Evolutionary conservation across 37 sponge, comb jelly and placozoan genomes (phyloP), one percentile per base, ranked within the genome.

Genomic region (Amphimedon queenslandica): DNA sequence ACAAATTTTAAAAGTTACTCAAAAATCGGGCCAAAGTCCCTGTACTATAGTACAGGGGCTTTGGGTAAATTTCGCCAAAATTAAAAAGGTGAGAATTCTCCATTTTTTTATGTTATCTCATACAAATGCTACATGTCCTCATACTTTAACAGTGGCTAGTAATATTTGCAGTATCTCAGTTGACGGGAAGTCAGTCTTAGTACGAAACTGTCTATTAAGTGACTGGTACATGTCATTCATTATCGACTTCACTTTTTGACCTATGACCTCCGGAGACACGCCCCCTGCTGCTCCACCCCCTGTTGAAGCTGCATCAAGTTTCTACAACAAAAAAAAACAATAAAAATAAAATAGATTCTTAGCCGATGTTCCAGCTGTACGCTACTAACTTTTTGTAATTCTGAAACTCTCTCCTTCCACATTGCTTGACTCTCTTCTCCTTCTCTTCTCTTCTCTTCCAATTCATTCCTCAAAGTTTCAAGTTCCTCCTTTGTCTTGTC

Each of bases 181-280:
- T 13, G 73, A 66, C 41, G 55, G 30, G 39, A 77, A 90, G 16
- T 69, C 31, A 1, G 58, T 67, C 64, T 84, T 77, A 43, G 28
- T 60, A 41, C 84, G 83, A 60, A 90, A 87, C 58, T 75, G 53
- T 1, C 61, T 66, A 0, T 78, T 56, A 70, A 94, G 56, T 24
- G 35, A 77, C 68, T 90, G 88, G 70, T 76, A 94, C 32, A 76
- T 55, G 28, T 80, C 72, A 79, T 90, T 94, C 95, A 94, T 94
- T 36, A 94, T 94, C 16, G 58, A 28, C 88, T 94, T 94, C 33
- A 94, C 84, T 78, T 87, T 77, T 30, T 66, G 55, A 1, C 55
- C 43, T 37, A 84, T 71, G 2, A 80, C 93, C 61, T 77, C 76
- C 1, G 21, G 53, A 47, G 53, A 8, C 13, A 13, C 53, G 8